Evolutionary conservation across 1,140 invertebrate genomes (phyloP), one percentile per base, ranked within the genome.

Genomic region (Lutraria rhynchaena): DNA sequence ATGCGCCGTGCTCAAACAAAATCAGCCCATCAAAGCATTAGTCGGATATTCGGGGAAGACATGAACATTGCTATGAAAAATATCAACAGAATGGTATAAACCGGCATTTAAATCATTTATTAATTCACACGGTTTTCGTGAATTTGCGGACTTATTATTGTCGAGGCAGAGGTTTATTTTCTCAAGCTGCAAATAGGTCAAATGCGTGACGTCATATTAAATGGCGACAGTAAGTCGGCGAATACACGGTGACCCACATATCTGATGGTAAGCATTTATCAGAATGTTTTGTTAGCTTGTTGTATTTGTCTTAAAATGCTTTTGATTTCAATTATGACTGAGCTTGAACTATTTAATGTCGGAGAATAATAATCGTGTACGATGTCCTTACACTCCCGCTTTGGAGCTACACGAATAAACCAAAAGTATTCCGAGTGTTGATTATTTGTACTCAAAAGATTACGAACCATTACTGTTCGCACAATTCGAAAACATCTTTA

Each of bases 201-300:
- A 51, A 51, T 49, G 49, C 24, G 24, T 76, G 74, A 81, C 77
- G 77, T 81, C 65, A 81, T 41, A n/a, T 15, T 15, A 49, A 81
- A 71, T 85, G 87, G 87, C 87, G 87, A 88, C 87, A 84, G 70
- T 53, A 75, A 78, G 85, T 77, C 85, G 84, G 77, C 73, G 44
- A 49, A 11, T 27, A 27, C 22, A 19, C 29, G 27, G 27, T 76
- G 81, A 67, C 63, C 81, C 73, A 83, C 46, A 46, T 65, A 29
- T 37, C 7, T 31, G 58, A 4, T 27, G 11, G 58, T 61, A 31
- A 17, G 33, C 31, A 15, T 27, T n/a, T 61, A n/a, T 61, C 27
- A 27, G 31, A 29, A 61, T 61, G 58, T 7, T 27, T n/a, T 61
- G 24, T n/a, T 61, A n/a, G n/a, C n/a, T n/a, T n/a, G n/a, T n/a